Evolutionary conservation across 2,797 vertebrate genomes (phyloP).

Genomic region (Coranthus polyacanthus): DNA sequence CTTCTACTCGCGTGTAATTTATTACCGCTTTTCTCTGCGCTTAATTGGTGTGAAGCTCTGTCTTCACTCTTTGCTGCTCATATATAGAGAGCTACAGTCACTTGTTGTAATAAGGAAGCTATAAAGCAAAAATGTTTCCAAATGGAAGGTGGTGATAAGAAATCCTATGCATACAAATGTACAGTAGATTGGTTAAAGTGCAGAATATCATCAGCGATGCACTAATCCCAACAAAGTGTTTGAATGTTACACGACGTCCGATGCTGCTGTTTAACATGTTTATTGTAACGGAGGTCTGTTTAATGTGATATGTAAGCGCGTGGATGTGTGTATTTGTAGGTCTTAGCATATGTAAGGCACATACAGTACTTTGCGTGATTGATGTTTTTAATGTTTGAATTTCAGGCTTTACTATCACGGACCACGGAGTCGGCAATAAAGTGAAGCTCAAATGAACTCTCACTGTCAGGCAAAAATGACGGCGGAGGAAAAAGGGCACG

Average conservation of each 20-base stretch:
- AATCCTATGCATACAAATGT: conserved; percentile 29
- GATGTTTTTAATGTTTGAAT: conserved; percentile 1
- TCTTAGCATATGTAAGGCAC: not conserved
- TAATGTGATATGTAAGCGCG: not conserved
- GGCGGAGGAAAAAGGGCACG: conserved; percentile 8
- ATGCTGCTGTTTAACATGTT: not conserved
- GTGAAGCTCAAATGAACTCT: not conserved
- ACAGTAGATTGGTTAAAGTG: not conserved
- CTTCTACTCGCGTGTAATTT: too few species aligned
- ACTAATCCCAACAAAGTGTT: conserved; percentile 17
- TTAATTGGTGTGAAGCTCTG: not conserved
- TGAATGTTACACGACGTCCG: not conserved
- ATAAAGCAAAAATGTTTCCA: not conserved
- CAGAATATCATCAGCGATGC: conserved; percentile 6
- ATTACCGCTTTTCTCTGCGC: too few species aligned
- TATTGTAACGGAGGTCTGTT: not conserved
- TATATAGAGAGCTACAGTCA: too few species aligned
- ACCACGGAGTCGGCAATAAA: not conserved
- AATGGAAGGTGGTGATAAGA: conserved; percentile 25
- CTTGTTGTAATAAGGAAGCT: too few species aligned
- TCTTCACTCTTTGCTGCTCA: not conserved
- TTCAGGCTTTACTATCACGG: too few species aligned
- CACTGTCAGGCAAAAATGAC: conserved; percentile 15
- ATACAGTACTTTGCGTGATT: not conserved
- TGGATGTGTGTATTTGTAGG: not conserved